Evolutionary conservation across 2,113 vertebrate species (phyloP).

Genomic region (Dromas ardeola): DNA sequence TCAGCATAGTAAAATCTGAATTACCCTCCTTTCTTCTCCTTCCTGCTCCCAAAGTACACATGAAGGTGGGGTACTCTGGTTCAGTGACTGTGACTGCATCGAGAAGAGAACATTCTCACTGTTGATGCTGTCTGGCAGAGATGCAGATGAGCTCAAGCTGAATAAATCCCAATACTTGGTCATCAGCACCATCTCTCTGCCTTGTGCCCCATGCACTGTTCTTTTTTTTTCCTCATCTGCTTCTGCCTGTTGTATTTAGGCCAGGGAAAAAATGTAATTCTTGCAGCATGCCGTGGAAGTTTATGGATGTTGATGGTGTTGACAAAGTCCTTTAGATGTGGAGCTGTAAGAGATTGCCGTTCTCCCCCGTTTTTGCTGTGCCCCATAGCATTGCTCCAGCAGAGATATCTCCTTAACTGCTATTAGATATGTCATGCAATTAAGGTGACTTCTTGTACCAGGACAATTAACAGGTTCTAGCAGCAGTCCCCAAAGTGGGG

Average conservation of each 20-base stretch:
- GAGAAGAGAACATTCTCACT: not conserved
- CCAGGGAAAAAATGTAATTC: not conserved
- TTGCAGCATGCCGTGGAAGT: not conserved
- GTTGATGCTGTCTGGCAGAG: not conserved
- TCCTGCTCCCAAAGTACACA: not conserved
- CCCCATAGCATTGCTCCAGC: not conserved
- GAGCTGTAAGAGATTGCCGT: not conserved
- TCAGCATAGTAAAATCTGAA: not conserved
- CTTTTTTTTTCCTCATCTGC: not conserved
- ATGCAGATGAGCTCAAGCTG: not conserved
- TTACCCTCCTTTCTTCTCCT: not conserved
- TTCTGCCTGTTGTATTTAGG: not conserved
- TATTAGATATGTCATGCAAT: not conserved
- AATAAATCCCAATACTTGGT: not conserved
- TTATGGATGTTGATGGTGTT: not conserved
- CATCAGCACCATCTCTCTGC: not conserved
- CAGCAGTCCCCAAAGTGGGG: not conserved
- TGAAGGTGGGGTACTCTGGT: not conserved
- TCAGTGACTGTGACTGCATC: not conserved
- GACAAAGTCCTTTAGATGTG: not conserved
- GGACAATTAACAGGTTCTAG: accelerated
- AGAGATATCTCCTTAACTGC: not conserved
- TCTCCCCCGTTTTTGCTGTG: not conserved
- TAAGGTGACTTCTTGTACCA: not conserved
- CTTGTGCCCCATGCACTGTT: not conserved